Conservation (phyloP, 2,888 invertebrate genomes). For the Trissolcus brochymenae region DNA sequence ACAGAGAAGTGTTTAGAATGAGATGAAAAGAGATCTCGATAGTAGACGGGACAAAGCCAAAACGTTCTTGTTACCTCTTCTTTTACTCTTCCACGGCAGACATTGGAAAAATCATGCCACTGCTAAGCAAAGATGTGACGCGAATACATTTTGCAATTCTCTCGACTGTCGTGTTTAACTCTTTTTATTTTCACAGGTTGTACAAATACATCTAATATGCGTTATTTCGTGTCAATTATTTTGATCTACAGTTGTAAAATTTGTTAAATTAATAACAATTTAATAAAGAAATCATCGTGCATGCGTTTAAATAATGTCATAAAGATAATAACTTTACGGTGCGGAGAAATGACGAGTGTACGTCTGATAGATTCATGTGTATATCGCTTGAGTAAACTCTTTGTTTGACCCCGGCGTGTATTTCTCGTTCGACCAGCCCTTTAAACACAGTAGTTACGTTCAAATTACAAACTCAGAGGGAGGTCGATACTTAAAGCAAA, state of each 20-base stretch:
- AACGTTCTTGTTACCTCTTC: conserved; percentile 40
- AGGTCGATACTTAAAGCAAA: conserved; percentile 44
- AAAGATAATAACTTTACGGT: too few relatives aligned
- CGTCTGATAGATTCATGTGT: conserved; percentile 17
- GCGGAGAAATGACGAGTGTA: conserved; percentile 25
- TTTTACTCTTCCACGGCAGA: conserved; percentile 18
- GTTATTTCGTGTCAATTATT: neutral
- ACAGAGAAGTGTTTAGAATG: conserved; percentile 25
- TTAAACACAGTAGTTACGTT: conserved; percentile 29
- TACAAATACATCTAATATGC: neutral
- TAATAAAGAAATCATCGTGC: conserved; percentile 22
- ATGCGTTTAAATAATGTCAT: neutral
- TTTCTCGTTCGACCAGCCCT: conserved; percentile 40
- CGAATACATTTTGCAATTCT: conserved; percentile 22
- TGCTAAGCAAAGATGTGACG: conserved; percentile 42
- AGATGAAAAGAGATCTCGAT: conserved; percentile 29
- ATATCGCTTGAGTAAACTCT: conserved; percentile 38
- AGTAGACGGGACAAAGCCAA: conserved; percentile 25
- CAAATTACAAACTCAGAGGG: conserved; percentile 50
- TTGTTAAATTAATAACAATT: too few relatives aligned
- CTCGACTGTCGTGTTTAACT: neutral
- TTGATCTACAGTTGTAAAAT: too few relatives aligned
- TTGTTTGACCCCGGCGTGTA: conserved; percentile 43
- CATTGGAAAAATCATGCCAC: conserved; percentile 26
- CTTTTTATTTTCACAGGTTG: conserved; percentile 4